These are phyloP conservation scores for Menidia menidia DNA, from an alignment of 2,797 vertebrate species.

Conservation along the genomic window DNA sequence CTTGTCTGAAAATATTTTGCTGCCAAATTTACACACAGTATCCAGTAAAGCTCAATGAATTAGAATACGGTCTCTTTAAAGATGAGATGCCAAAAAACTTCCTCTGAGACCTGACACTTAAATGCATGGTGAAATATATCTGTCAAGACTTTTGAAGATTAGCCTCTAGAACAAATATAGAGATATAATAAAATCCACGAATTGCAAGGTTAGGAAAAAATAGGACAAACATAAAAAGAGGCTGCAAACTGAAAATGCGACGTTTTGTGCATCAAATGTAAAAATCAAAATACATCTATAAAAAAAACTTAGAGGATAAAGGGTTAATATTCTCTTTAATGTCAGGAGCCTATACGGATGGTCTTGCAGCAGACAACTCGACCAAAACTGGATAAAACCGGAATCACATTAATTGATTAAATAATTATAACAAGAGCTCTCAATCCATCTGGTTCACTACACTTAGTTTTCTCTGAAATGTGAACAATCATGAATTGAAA, in stretches of 20 bases:
- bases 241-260: not conserved
- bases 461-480: conserved; percentile 18
- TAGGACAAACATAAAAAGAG: not conserved
- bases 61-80: conserved; percentile 3
- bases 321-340: conserved; percentile 25
- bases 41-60: not conserved
- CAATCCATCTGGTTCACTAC: conserved; percentile 36
- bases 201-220: not conserved
- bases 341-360: not conserved
- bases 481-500: conserved; percentile 5
- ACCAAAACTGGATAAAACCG: conserved; percentile 69
- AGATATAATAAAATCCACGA: not conserved
- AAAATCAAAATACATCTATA: conserved; percentile 22
- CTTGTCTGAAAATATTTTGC: conserved; percentile 41
- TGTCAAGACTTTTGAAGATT: not conserved
- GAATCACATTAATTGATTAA: conserved; percentile 75
- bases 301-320: not conserved
- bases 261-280: not conserved
- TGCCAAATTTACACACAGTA: conserved; percentile 54
- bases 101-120: not conserved
- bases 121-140: not conserved
- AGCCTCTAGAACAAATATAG: not conserved
- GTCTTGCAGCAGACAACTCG: conserved; percentile 48
- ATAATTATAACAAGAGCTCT: conserved; percentile 65
- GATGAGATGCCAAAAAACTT: conserved; percentile 4